Base-by-base conservation (phyloP, 2,113 vertebrate genomes). In the Cervus canadensis region DNA sequence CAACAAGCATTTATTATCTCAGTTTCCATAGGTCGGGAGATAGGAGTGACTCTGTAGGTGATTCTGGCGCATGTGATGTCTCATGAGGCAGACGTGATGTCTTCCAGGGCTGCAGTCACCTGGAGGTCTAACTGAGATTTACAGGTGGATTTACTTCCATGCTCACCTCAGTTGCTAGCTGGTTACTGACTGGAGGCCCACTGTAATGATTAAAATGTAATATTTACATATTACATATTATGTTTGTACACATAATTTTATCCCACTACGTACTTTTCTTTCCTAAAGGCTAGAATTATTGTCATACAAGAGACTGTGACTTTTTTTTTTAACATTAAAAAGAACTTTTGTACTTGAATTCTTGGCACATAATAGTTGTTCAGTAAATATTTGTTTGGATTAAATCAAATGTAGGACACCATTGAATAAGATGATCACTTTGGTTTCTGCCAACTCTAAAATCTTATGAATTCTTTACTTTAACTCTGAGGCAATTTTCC, bases 401-500 rank as follows among this genome's bases (percentile, higher is more conserved):
- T 52, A 59, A 87, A 52, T 17, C 64, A 84, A 93, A 76, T 6
- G 2, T 50, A 90, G 71, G 50, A 74, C 59, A 82, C 21, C 6
- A 2, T 11, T 94, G 64, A n/a, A 67, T 87, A 81, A 92, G 67
- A 94, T 30, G 30, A 94, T 91, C 50, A n/a, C 6, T 89, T 87
- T 59, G 36, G 4, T 64, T 36, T 87, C 45, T 88, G 97, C 71
- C 59, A 76, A 54, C 50, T 90, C 56, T 71, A 90, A 90, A 90
- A 86, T 88, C 88, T 71, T 91, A 91, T 3, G n/a, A 86, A 88
- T 95, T 97, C 89, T 95, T 97, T 50, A n/a, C 74, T 87, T 76
- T 76, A 97, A 89, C 67, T 93, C 88, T 3, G 48, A 96, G 85
- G 88, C 86, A 93, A 79, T 97, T 97, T 97, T 97, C 82, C 82